phyloP scores from a whole-genome alignment of 1,140 invertebrate species.

The Hormaphis cornu region DNA sequence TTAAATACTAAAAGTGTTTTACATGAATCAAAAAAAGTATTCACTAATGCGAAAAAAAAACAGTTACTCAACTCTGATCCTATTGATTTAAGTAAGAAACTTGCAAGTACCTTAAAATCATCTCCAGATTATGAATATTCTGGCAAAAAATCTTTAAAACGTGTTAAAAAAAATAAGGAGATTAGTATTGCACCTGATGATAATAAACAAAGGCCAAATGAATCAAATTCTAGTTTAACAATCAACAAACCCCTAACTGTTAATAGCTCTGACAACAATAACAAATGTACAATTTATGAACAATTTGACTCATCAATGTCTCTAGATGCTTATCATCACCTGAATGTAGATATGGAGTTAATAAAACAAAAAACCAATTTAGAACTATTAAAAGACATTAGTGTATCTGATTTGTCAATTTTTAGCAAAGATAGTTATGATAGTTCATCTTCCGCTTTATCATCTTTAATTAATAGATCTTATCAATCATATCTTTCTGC shows the following conservation, averaged over 20 bases:
- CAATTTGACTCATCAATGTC: background rate
- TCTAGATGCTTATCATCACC: background rate
- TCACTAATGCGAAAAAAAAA: background rate
- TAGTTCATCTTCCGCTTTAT: no score
- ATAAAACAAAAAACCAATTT: background rate
- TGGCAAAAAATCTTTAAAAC: background rate
- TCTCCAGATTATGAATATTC: constrained; percentile 11
- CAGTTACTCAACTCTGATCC: no score
- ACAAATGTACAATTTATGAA: background rate
- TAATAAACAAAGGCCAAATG: background rate
- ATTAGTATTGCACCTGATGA: background rate
- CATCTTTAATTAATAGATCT: no score
- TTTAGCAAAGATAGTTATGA: background rate
- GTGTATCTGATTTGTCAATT: background rate
- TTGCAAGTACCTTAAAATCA: background rate
- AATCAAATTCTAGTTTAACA: background rate
- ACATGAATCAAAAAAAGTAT: background rate
- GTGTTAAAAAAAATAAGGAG: background rate
- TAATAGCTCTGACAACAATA: background rate
- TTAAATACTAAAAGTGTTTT: background rate
- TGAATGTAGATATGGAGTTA: background rate
- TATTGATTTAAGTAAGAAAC: background rate
- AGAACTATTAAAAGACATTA: background rate
- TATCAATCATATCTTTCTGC: background rate
- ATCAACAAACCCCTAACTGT: background rate